phyloP scores from a whole-genome alignment of 2,113 vertebrate species.

The Paramisgurnus dabryanus region DNA sequence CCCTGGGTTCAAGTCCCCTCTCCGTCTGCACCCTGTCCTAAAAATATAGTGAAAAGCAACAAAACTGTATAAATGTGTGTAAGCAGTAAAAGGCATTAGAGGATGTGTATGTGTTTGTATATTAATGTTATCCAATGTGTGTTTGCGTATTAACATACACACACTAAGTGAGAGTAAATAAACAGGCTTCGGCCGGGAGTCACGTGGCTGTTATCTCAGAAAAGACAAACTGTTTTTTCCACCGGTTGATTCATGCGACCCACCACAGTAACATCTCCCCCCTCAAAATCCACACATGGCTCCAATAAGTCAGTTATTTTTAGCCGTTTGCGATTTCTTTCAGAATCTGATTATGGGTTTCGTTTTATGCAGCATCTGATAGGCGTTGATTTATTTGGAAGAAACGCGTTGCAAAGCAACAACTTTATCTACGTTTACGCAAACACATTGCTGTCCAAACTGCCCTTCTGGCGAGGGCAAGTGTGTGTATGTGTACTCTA shows the following conservation, averaged over 20 bases:
- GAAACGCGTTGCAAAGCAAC: constrained; percentile 23
- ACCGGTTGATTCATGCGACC: constrained; percentile 66
- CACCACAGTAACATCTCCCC: constrained; percentile 45
- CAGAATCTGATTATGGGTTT: constrained; percentile 69
- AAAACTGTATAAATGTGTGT: neutral
- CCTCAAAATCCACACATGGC: constrained; percentile 69
- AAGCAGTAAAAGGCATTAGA: neutral
- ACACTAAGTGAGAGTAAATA: constrained; percentile 77
- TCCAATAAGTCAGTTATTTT: constrained; percentile 78
- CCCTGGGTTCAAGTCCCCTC: no score
- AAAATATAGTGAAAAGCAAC: no score
- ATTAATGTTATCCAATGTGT: constrained; percentile 38
- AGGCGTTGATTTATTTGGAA: constrained; percentile 55
- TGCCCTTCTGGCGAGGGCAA: neutral
- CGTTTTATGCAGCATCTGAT: constrained; percentile 58
- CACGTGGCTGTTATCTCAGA: constrained; percentile 77
- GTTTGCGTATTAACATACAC: constrained; percentile 60
- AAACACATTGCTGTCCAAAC: constrained; percentile 35
- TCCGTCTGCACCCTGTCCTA: no score
- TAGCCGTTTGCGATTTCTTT: constrained; percentile 64
- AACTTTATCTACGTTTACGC: constrained; percentile 39
- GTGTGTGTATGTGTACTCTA: constrained; percentile 14
- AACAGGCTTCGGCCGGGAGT: constrained; percentile 68
- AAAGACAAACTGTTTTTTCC: constrained; percentile 77
- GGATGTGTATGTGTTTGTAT: constrained; percentile 23